These are phyloP conservation scores for Gandaritis pyraliata DNA, from an alignment of 2,888 invertebrate genomes.

Conservation along the genomic window DNA sequence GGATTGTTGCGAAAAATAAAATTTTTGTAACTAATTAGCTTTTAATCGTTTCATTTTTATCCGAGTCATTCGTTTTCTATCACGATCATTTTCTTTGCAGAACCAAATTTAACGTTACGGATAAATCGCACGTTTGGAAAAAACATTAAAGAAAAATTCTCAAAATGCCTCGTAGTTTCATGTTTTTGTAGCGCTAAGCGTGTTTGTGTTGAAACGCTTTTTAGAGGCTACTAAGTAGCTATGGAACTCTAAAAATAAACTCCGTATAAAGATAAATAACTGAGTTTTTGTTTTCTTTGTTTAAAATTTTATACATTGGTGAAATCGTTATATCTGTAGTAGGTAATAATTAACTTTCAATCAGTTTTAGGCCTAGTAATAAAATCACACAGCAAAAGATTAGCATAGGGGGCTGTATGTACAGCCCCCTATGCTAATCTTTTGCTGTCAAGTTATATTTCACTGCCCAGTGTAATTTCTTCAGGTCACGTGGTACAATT, in stretches of 20 bases:
- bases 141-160: constrained; percentile 34
- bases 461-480: no score
- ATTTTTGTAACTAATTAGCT: constrained; percentile 17
- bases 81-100: constrained; percentile 17
- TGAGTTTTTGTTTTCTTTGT: neutral
- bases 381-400: no score
- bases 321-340: neutral
- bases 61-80: constrained; percentile 15
- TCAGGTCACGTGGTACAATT: no score
- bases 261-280: constrained; percentile 12
- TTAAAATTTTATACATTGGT: neutral
- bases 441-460: no score
- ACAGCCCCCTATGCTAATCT: no score
- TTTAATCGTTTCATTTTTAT: constrained; percentile 23
- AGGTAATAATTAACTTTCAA: no score
- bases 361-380: no score
- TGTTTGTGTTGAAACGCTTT: constrained; percentile 22
- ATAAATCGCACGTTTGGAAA: constrained; percentile 36
- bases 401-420: no score
- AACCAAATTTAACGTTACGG: constrained; percentile 24
- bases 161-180: constrained; percentile 23
- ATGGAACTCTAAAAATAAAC: constrained; percentile 29
- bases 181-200: constrained; percentile 18
- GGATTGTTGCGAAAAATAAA: constrained; percentile 2
- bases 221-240: constrained; percentile 24